phyloP scores from a whole-genome alignment of 2,888 invertebrate genomes.

The Fragum sueziense region DNA sequence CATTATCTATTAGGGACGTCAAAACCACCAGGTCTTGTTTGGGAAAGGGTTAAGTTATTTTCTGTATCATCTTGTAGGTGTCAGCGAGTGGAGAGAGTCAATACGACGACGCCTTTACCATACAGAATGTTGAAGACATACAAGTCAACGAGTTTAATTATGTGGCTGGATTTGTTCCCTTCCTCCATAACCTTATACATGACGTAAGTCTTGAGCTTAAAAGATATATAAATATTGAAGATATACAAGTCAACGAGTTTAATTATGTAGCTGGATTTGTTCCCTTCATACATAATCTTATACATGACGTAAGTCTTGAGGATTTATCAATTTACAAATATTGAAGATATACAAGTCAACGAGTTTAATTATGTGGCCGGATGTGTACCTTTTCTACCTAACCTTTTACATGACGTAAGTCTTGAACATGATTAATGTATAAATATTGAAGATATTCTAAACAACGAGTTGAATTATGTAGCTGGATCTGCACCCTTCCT shows the following conservation, averaged over 20 bases:
- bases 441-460: constrained; percentile 76
- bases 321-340: no score
- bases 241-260: constrained; percentile 74
- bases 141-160: constrained; percentile 79
- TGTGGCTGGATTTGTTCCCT: constrained; percentile 82
- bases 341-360: constrained; percentile 75
- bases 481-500: constrained; percentile 82
- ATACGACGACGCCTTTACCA: constrained; percentile 82
- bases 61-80: constrained; percentile 62
- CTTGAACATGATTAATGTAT: no score
- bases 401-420: constrained; percentile 80
- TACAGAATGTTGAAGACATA: constrained; percentile 80
- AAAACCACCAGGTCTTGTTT: no score
- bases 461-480: constrained; percentile 80
- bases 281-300: constrained; percentile 81
- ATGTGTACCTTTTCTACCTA: constrained; percentile 81
- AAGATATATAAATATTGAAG: constrained; percentile 79
- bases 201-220: no score
- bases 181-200: constrained; percentile 80
- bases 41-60: no score
- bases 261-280: constrained; percentile 82
- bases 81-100: constrained; percentile 78
- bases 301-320: constrained; percentile 80
- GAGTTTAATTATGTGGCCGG: constrained; percentile 82
- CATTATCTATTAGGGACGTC: no score